Conservation (phyloP, 2,797 vertebrate genomes). For the Crax fasciolata region DNA sequence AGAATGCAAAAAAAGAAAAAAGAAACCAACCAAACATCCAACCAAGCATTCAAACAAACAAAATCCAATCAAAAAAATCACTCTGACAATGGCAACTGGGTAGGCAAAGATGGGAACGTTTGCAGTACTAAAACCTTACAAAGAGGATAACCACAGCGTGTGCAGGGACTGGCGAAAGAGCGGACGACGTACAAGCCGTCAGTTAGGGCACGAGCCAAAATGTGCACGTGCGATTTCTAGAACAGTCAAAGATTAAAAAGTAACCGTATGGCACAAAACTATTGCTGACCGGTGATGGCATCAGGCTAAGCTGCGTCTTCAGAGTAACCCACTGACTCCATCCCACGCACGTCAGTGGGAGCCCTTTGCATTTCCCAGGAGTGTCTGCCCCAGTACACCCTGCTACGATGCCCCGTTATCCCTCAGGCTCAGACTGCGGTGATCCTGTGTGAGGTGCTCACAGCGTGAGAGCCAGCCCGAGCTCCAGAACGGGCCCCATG, state of each 20-base stretch:
- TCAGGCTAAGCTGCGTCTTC: background rate
- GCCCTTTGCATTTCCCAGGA: background rate
- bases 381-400: background rate
- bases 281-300: background rate
- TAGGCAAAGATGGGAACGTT: background rate
- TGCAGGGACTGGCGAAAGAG: background rate
- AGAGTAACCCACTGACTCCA: background rate
- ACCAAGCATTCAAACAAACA: slow-evolving; percentile 29
- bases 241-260: background rate
- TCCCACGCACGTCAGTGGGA: rapidly evolving
- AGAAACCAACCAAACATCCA: slow-evolving; percentile 28
- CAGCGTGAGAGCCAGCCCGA: background rate
- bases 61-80: background rate
- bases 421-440: background rate
- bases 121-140: background rate
- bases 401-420: background rate
- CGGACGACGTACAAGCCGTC: background rate
- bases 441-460: background rate
- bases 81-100: background rate
- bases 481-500: background rate
- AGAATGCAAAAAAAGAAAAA: background rate
- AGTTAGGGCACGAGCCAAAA: background rate
- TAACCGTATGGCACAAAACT: background rate
- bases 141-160: background rate
- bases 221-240: background rate